Evolutionary conservation across 2,113 vertebrate genomes (phyloP).

Genomic region (Bufo bufo): DNA sequence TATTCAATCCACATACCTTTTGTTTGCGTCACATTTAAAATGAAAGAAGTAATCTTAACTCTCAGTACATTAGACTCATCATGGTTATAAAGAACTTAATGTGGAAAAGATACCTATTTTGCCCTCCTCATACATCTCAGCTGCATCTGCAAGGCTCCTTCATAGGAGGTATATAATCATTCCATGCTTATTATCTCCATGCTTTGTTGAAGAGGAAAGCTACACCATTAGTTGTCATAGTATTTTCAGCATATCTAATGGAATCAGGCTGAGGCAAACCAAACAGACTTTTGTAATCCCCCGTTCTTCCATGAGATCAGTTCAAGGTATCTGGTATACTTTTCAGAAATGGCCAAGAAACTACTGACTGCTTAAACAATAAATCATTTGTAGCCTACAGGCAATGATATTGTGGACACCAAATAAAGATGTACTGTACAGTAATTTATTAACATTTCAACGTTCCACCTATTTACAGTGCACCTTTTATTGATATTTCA

Average conservation of each 20-base stretch:
- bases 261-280: conserved; percentile 60
- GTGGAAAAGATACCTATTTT: background rate
- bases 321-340: background rate
- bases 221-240: conserved; percentile 33
- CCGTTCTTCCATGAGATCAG: background rate
- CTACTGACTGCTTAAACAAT: background rate
- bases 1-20: too few species aligned
- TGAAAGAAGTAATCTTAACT: background rate
- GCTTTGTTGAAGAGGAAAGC: conserved; percentile 61
- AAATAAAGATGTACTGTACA: background rate
- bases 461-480: background rate
- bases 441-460: background rate
- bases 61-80: conserved; percentile 11
- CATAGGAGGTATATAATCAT: conserved; percentile 60
- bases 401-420: background rate
- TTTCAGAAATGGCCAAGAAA: background rate
- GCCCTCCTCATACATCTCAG: background rate
- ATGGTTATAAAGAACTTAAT: background rate
- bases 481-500: background rate
- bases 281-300: conserved; percentile 58
- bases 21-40: background rate
- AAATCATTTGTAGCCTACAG: background rate
- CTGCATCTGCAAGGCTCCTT: background rate
- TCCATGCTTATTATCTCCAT: conserved; percentile 63
- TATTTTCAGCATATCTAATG: conserved; percentile 49